Conservation (phyloP, 2,888 invertebrate genomes). For the Octonoba sinensis region DNA sequence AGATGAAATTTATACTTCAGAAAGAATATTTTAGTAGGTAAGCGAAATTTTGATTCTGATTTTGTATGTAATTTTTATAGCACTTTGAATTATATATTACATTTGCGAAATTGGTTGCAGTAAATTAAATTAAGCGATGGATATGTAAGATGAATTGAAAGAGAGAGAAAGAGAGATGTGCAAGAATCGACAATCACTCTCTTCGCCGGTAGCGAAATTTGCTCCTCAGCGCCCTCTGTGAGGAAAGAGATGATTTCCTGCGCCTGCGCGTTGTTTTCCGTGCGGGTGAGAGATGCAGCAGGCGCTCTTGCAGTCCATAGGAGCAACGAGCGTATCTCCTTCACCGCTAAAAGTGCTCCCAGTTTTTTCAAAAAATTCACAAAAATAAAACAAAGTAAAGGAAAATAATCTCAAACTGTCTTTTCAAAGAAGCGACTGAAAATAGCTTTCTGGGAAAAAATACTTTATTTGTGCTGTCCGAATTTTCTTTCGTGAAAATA, state of each 20-base stretch:
- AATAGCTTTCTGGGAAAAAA: background rate
- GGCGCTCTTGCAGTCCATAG: constrained; percentile 41
- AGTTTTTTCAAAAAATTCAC: constrained; percentile 3
- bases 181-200: no score
- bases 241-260: constrained; percentile 11
- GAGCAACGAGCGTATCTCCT: constrained; percentile 44
- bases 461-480: constrained; percentile 12
- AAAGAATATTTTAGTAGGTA: no score
- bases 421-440: background rate
- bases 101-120: no score
- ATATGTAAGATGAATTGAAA: no score
- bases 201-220: background rate
- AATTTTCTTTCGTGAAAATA: background rate
- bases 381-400: constrained; percentile 20
- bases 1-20: no score
- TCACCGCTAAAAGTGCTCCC: constrained; percentile 37
- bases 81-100: no score
- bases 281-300: constrained; percentile 20
- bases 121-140: no score
- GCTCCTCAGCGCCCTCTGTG: constrained; percentile 39
- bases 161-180: no score
- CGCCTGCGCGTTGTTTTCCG: constrained; percentile 30
- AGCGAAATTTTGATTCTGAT: no score
- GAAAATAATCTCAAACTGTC: background rate
- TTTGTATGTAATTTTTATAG: no score